phyloP scores from a whole-genome alignment of 1,140 invertebrate genomes.

The Scaptomyza montana region DNA sequence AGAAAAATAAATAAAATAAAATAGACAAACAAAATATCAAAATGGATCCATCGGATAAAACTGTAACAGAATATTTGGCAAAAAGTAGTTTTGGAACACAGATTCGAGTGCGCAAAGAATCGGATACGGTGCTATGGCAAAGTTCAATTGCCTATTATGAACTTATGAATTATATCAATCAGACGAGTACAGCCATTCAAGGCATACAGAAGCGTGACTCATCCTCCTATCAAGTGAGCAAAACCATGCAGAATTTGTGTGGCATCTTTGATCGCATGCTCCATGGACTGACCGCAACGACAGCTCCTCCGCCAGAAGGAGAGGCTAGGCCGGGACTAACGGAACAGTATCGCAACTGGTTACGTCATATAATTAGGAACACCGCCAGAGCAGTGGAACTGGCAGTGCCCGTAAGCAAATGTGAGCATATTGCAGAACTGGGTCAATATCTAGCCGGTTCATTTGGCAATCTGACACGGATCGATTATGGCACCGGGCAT shows the following conservation, averaged over 20 bases:
- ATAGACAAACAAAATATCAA: not conserved
- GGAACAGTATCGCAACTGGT: slow-evolving; percentile 42
- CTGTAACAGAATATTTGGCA: slow-evolving; percentile 7
- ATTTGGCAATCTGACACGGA: slow-evolving; percentile 51
- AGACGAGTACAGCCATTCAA: slow-evolving; percentile 47
- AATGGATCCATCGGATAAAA: not conserved
- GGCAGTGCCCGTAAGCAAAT: slow-evolving; percentile 38
- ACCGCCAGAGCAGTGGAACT: slow-evolving; percentile 39
- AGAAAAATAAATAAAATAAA: not conserved
- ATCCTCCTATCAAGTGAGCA: slow-evolving; percentile 32
- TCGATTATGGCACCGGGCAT: slow-evolving; percentile 53
- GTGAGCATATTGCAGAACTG: slow-evolving; percentile 48
- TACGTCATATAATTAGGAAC: slow-evolving; percentile 34
- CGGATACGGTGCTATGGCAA: slow-evolving; percentile 36
- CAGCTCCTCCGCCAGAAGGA: no score
- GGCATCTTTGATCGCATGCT: slow-evolving; percentile 42
- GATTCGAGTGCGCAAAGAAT: not conserved
- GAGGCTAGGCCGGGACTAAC: not conserved
- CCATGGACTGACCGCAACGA: no score
- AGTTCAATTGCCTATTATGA: slow-evolving; percentile 40
- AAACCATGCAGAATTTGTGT: slow-evolving; percentile 24
- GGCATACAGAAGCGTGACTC: slow-evolving; percentile 21
- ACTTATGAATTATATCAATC: slow-evolving; percentile 44
- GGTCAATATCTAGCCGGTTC: slow-evolving; percentile 48
- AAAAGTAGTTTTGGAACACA: slow-evolving; percentile 6